A percentile compares a stretch with the other conserved stretches of the same genome.
Conservation (phyloP, 2,888 invertebrate species). For the Lepas anatifera region DNA sequence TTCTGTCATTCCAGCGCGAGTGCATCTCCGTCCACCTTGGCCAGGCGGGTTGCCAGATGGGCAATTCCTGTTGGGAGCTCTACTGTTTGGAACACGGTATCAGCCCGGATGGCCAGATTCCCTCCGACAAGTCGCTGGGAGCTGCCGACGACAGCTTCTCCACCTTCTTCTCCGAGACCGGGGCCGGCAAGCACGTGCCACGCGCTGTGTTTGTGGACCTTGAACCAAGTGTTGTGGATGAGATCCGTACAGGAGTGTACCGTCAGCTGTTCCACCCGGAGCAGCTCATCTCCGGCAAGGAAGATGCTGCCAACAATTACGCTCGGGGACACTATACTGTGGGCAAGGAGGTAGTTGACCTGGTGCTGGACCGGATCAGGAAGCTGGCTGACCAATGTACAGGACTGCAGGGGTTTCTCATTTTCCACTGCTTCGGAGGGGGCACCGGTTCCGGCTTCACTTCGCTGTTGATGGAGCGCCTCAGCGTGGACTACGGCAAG, state of each 20-base stretch:
- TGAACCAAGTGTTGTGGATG: conserved; percentile 69
- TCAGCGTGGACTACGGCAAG: no score
- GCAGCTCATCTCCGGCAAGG: no score
- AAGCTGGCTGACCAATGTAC: no score
- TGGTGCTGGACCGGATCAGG: no score
- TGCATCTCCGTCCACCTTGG: conserved; percentile 24
- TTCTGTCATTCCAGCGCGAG: conserved; percentile 22
- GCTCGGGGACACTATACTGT: no score
- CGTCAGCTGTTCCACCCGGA: no score
- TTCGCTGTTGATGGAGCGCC: no score
- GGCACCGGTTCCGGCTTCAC: no score
- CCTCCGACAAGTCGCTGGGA: conserved; percentile 76
- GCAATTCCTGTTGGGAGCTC: conserved; percentile 30
- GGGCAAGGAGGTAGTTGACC: no score
- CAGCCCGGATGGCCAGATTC: conserved; percentile 68
- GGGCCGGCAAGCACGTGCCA: conserved; percentile 93
- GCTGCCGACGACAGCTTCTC: conserved; percentile 86
- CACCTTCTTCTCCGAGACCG: conserved; percentile 88
- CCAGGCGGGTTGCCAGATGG: conserved; percentile 25
- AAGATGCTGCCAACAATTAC: conserved; percentile 38
- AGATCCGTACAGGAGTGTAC: conserved; percentile 36
- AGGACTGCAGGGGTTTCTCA: no score
- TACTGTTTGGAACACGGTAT: conserved; percentile 39
- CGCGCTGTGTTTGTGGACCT: no score
- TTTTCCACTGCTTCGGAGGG: no score